These are phyloP conservation scores for Danaus melanippus DNA, from an alignment of 1,140 invertebrate genomes.

Conservation along the genomic window DNA sequence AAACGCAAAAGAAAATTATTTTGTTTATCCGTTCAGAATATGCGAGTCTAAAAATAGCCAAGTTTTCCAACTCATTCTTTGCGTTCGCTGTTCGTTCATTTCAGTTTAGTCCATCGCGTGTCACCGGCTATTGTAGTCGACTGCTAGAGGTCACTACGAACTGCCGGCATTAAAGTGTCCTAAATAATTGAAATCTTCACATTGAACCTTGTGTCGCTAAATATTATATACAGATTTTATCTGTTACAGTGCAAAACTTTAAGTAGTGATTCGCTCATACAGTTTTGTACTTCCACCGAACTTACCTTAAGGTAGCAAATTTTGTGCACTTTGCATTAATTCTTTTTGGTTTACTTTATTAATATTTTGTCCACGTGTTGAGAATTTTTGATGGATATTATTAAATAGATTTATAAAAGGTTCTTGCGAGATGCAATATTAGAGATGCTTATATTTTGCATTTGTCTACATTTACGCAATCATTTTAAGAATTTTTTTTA, in stretches of 20 bases:
- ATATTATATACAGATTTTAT: constrained; percentile 23
- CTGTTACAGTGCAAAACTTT: constrained; percentile 47
- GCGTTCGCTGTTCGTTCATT: constrained; percentile 7
- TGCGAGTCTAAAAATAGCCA: no score
- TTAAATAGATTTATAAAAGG: no score
- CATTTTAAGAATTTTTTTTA: no score
- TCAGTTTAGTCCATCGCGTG: constrained; percentile 46
- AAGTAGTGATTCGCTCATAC: constrained; percentile 32
- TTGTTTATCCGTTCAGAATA: no score
- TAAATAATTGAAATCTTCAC: constrained; percentile 26
- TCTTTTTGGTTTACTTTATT: constrained; percentile 16
- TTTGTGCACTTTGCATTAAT: constrained; percentile 29
- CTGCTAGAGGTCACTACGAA: constrained; percentile 49
- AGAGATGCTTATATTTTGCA: no score
- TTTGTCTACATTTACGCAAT: no score
- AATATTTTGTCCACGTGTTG: constrained; percentile 31
- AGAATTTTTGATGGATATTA: no score
- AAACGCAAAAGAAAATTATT: no score
- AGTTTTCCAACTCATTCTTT: no score
- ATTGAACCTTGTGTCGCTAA: constrained; percentile 29
- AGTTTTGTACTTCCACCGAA: constrained; percentile 43
- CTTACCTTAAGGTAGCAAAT: constrained; percentile 51
- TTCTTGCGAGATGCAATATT: no score
- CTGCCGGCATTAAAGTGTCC: constrained; percentile 50
- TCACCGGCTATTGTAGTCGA: constrained; percentile 55